Percentiles rank a stretch among this genome's conserved stretches.
Evolutionary conservation across 2,797 vertebrate species (phyloP).

Genomic region (Pangasius sanitwongsei): DNA sequence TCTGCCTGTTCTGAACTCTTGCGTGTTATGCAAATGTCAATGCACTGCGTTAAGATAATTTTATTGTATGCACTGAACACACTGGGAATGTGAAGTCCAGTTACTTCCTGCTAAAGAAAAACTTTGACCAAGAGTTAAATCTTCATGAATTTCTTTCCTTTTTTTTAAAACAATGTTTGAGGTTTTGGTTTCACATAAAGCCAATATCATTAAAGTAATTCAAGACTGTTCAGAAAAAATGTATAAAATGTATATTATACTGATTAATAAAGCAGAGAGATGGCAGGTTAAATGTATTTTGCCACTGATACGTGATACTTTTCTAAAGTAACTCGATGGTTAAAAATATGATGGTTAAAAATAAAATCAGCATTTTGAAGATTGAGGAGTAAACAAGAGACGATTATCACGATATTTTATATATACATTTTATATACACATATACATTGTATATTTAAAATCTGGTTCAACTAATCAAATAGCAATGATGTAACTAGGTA

Average conservation of each 20-base stretch:
- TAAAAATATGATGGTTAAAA: neutral
- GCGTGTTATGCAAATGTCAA: neutral
- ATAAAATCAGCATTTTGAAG: neutral
- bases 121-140: neutral
- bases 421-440: no score
- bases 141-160: neutral
- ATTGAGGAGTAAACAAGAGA: neutral
- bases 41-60: neutral
- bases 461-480: neutral
- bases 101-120: neutral
- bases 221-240: neutral
- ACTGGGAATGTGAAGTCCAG: neutral
- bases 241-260: neutral
- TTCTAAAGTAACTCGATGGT: neutral
- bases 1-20: neutral
- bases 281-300: neutral
- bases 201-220: neutral
- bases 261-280: neutral
- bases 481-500: neutral
- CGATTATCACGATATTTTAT: no score
- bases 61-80: neutral
- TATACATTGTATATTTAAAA: neutral
- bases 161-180: neutral
- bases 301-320: neutral
- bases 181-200: neutral